Base-by-base conservation (phyloP, 2,113 vertebrate genomes). In the Periophthalmodon schlosseri region DNA sequence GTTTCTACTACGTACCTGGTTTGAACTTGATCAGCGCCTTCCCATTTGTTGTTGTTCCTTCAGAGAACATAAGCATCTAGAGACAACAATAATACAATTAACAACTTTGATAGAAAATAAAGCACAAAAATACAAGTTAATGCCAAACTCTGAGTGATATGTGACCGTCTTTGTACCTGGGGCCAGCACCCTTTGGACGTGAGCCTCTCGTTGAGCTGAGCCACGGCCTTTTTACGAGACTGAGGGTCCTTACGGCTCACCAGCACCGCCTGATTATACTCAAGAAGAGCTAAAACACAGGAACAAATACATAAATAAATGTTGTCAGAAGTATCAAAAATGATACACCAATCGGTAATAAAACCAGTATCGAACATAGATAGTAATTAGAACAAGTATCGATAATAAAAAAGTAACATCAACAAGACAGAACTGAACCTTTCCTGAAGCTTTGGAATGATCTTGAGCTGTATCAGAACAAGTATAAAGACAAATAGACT, bases 41-140 rank as follows among this genome's bases (percentile, higher is more conserved):
- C 72, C 96, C 96, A 34, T 96, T 97, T 2, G 95, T 96, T 1
- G 95, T 96, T 66, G 96, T 97, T 65, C 96, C 96, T 73, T 97
- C 96, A 0, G 96, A 95, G 81, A 95, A 97, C 86, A 97, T 95
- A 15, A 96, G 89, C 88, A 96, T 95, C 96, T 97, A 77, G 20
- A 15, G 6, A 44, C 13, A 39, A 13, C 1, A 5, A 39, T 2
- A 23, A 28, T 10, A 4, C 5, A 60, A 14, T 60, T 3, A 23
- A 15, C 13, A 56, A 56, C 20, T 28, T 3, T 21, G n/a, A 21
- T 7, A 57, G 6, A n/a, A 44, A 20, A 56, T 15, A 56, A 58
- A 21, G 21, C 4, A 23, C 2, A 12, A 58, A 23, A 24, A 8
- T 24, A 3, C 20, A 14, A 16, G 13, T 11, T n/a, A 7, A 15